These are phyloP conservation scores for Nanorana parkeri DNA, from an alignment of 2,113 vertebrate genomes.

Conservation along the genomic window DNA sequence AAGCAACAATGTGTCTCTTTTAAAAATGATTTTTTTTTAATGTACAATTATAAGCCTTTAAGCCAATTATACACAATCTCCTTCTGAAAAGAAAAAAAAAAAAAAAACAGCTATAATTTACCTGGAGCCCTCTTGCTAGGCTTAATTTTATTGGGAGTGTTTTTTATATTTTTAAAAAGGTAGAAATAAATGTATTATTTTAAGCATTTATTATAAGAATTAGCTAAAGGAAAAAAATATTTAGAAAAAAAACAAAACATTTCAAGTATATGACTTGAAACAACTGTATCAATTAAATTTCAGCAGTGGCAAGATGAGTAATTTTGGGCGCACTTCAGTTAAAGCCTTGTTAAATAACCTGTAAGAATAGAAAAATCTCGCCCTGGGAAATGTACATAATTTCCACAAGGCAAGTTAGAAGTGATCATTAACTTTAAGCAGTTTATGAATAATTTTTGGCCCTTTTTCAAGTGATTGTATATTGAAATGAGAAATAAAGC, in stretches of 20 bases:
- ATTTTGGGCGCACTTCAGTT: no score
- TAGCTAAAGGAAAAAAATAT: background rate
- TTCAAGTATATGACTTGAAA: background rate
- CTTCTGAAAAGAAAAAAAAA: slow-evolving; percentile 12
- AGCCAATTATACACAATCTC: slow-evolving; percentile 40
- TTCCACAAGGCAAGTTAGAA: no score
- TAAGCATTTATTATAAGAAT: background rate
- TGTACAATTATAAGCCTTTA: slow-evolving; percentile 46
- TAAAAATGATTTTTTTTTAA: background rate
- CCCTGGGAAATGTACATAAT: no score
- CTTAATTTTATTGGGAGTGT: background rate
- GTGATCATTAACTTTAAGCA: no score
- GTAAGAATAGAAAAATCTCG: no score
- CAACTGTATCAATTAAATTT: background rate
- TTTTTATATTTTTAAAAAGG: background rate
- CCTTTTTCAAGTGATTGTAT: no score
- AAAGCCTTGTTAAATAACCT: no score
- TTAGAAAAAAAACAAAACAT: background rate
- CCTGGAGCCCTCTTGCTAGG: background rate
- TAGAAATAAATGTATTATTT: background rate
- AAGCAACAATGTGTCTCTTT: background rate
- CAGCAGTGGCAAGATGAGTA: no score
- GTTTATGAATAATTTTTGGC: no score
- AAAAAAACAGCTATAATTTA: slow-evolving; percentile 44
- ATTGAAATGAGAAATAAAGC: no score